A percentile compares a stretch with the other conserved stretches of the same genome.
phyloP scores from a whole-genome alignment of 1,140 invertebrate species.

The Eumaeus atala region DNA sequence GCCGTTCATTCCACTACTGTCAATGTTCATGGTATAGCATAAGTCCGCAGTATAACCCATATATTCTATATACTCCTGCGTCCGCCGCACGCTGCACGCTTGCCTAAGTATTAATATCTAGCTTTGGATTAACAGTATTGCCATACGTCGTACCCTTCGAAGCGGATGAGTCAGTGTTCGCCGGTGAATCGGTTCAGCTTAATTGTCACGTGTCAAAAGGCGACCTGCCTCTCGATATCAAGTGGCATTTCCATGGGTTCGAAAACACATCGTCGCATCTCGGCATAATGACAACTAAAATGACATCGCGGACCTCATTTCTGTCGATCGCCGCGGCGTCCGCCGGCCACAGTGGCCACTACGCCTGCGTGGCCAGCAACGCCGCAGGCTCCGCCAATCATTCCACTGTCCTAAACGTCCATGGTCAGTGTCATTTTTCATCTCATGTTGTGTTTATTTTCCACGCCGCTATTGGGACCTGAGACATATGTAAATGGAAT shows the following conservation, averaged over 20 bases:
- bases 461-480: conserved; percentile 33
- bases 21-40: conserved; percentile 77
- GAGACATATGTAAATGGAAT: conserved; percentile 43
- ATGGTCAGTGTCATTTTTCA: conserved; percentile 76
- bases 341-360: conserved; percentile 84
- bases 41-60: conserved; percentile 25
- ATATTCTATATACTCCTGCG: conserved; percentile 26
- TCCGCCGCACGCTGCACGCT: conserved; percentile 66
- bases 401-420: conserved; percentile 81
- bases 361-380: conserved; percentile 87
- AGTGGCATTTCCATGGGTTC: conserved; percentile 85
- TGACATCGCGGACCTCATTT: conserved; percentile 84
- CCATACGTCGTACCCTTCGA: conserved; percentile 86
- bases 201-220: conserved; percentile 86
- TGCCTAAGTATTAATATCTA: conserved; percentile 53
- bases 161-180: conserved; percentile 86
- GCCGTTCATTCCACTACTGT: conserved; percentile 77
- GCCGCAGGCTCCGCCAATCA: conserved; percentile 81
- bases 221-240: conserved; percentile 83
- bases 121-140: conserved; percentile 77
- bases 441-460: conserved; percentile 35
- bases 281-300: conserved; percentile 83
- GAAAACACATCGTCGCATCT: conserved; percentile 77
- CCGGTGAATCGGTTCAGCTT: conserved; percentile 84
- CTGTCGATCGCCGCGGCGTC: conserved; percentile 86